Evolutionary conservation across 1,140 invertebrate species (phyloP).

Genomic region (Acarapis woodi): DNA sequence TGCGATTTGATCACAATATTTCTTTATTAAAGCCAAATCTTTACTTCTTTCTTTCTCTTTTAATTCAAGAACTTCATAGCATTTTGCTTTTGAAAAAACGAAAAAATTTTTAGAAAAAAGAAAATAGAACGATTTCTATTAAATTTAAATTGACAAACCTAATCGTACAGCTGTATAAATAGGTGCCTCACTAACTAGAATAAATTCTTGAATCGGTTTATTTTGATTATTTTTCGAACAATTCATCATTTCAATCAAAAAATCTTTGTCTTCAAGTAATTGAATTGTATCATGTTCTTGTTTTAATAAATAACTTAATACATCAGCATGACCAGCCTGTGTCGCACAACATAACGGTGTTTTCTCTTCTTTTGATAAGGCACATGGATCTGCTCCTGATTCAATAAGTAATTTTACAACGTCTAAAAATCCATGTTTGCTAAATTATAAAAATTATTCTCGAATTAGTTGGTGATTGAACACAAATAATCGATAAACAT

Average conservation of each 20-base stretch:
- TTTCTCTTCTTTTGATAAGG: slow-evolving; percentile 63
- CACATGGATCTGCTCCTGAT: slow-evolving; percentile 73
- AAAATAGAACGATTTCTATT: no score
- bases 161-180: slow-evolving; percentile 93
- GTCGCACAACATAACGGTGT: slow-evolving; percentile 91
- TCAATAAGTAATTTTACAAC: slow-evolving; percentile 82
- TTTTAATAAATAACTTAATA: slow-evolving; percentile 76
- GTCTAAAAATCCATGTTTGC: slow-evolving; percentile 67
- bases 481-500: no score
- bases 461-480: no score
- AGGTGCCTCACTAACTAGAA: slow-evolving; percentile 78
- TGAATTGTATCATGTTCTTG: slow-evolving; percentile 90
- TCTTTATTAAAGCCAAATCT: slow-evolving; percentile 72
- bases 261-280: slow-evolving; percentile 87
- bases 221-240: slow-evolving; percentile 89
- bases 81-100: no score
- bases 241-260: slow-evolving; percentile 94
- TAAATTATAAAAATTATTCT: no score
- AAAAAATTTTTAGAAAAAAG: no score
- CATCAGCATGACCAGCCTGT: slow-evolving; percentile 77
- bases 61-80: slow-evolving; percentile 38
- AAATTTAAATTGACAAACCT: no score
- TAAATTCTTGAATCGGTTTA: slow-evolving; percentile 83
- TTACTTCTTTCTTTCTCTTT: slow-evolving; percentile 87
- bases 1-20: slow-evolving; percentile 87